A percentile compares a stretch with the other conserved stretches of the same genome.
Evolutionary conservation across 2,888 invertebrate genomes (phyloP).

Genomic region (Dusona sp.): DNA sequence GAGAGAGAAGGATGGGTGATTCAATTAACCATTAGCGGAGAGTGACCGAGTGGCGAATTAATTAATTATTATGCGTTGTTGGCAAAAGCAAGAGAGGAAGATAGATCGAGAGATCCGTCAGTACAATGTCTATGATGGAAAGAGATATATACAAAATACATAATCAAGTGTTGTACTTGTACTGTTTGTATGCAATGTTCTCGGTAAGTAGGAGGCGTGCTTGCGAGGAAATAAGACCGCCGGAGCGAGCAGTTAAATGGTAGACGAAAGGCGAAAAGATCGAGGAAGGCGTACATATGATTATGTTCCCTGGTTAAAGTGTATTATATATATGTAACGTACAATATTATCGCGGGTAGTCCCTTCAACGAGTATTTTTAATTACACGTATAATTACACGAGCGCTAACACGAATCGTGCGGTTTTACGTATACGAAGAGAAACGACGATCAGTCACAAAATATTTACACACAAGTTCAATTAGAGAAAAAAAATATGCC

Average conservation of each 20-base stretch:
- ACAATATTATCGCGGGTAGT: slow-evolving; percentile 60
- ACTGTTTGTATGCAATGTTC: slow-evolving; percentile 57
- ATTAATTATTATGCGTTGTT: slow-evolving; percentile 67
- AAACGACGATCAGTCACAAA: neutral
- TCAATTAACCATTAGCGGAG: slow-evolving; percentile 63
- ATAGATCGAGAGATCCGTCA: slow-evolving; percentile 45
- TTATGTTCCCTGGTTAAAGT: slow-evolving; percentile 49
- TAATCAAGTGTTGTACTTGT: slow-evolving; percentile 26
- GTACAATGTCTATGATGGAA: slow-evolving; percentile 66
- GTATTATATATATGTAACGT: slow-evolving; percentile 24
- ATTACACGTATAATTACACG: slow-evolving; percentile 68
- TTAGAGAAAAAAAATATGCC: neutral
- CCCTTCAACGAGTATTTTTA: slow-evolving; percentile 59
- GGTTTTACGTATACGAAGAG: slow-evolving; percentile 2
- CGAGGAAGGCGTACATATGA: slow-evolving; percentile 68
- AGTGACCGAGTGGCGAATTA: slow-evolving; percentile 63
- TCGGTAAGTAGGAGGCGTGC: slow-evolving; percentile 63
- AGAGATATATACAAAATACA: slow-evolving; percentile 45
- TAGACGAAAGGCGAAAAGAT: slow-evolving; percentile 63
- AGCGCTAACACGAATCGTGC: slow-evolving; percentile 55
- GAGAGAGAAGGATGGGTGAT: slow-evolving; percentile 30
- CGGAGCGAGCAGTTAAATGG: slow-evolving; percentile 57
- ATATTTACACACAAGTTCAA: neutral
- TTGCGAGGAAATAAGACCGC: slow-evolving; percentile 56
- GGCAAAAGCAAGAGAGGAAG: slow-evolving; percentile 25